phyloP scores from a whole-genome alignment of 2,797 vertebrate species.

The Smutsia temminckii region DNA sequence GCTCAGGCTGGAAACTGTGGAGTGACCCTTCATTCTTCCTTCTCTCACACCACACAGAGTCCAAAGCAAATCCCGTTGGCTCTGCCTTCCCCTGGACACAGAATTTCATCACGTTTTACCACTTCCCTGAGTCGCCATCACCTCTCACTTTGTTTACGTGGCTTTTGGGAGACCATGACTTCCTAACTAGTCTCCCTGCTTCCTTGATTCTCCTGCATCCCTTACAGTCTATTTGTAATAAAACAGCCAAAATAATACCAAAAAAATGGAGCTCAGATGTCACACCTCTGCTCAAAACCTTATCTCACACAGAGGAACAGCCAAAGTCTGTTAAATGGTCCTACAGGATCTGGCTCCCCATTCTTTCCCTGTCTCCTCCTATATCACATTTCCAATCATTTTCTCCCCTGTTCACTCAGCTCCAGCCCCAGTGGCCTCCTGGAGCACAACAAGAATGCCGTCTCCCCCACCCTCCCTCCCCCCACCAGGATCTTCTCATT shows the following conservation, averaged over 20 bases:
- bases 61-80: not conserved
- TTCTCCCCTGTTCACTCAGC: not conserved
- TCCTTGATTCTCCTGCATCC: not conserved
- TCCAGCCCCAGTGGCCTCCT: not conserved
- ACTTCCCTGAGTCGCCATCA: not conserved
- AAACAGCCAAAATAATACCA: not conserved
- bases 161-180: not conserved
- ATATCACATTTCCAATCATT: not conserved
- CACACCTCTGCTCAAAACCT: not conserved
- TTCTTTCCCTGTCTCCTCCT: not conserved
- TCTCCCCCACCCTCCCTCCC: not conserved
- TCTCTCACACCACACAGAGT: not conserved
- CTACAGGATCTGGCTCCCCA: not conserved
- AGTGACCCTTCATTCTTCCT: not conserved
- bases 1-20: not conserved
- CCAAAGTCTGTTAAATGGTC: not conserved
- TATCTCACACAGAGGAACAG: not conserved
- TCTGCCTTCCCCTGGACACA: not conserved
- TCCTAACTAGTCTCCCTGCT: not conserved
- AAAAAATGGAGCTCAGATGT: not conserved
- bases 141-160: not conserved
- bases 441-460: not conserved
- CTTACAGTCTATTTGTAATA: not conserved
- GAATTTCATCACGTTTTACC: not conserved
- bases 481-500: not conserved